Base-by-base conservation (phyloP, 2,888 invertebrate species). In the Tryphoninae sp. region DNA sequence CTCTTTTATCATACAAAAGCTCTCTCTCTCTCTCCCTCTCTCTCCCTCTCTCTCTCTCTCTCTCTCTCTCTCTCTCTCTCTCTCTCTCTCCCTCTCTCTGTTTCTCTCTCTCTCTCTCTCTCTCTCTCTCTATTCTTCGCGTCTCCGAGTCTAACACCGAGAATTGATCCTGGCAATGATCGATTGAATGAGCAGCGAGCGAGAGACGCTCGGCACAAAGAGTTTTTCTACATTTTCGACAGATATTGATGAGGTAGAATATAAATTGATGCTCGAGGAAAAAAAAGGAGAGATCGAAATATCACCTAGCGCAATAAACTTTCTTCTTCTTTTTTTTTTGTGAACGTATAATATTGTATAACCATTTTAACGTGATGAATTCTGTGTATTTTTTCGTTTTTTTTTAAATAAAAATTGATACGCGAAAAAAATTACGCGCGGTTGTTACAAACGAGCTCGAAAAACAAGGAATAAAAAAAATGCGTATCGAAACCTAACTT, bases 111-210 rank as follows among this genome's bases (percentile, higher is more conserved):
- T n/a, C n/a, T n/a, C 22, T 64, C n/a, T 45, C 62, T 45, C 16
- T 45, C 45, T 13, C 11, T 61, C 55, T 55, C 16, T 19, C 64
- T 45, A 64, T 55, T n/a, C 69, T 77, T 64, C 69, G 40, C 16
- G 8, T 33, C 42, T 77, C 62, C 51, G 53, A 9, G 53, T 23
- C 26, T 33, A 53, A 71, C 40, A 69, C 40, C 26, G 23, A 42
- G 49, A 33, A 64, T 69, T 45, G 62, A 77, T 61, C 53, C n/a
- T 69, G 16, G 16, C 77, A 62, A 62, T 62, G 42, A 26, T 69
- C 51, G 62, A 77, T 53, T 42, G 62, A 77, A 69, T 19, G 59
- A 69, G 26, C 55, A 23, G 45, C 16, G 23, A 13, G 22, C 58
- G 19, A 33, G 33, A 33, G 33, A 7, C 33, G 33, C 8, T 33